Evolutionary conservation across 2,888 invertebrate genomes (phyloP).

Genomic region (Cerastoderma edule): DNA sequence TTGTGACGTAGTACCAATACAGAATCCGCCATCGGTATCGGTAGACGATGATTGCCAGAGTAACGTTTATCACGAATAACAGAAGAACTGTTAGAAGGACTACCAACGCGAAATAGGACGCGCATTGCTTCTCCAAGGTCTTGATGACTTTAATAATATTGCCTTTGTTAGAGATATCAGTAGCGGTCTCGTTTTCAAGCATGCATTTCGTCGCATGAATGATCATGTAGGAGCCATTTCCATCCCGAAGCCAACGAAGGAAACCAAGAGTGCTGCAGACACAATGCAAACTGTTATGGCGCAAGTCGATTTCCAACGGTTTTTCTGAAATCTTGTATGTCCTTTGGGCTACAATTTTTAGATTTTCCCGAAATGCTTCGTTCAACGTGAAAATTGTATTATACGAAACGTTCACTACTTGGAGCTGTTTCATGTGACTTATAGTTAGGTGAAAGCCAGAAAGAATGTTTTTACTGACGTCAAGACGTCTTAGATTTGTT

Average conservation of each 20-base stretch:
- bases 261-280: slow-evolving; percentile 33
- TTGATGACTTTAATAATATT: background rate
- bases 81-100: slow-evolving; percentile 10
- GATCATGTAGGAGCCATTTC: background rate
- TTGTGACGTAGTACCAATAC: slow-evolving; percentile 46
- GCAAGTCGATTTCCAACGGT: slow-evolving; percentile 25
- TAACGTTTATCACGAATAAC: slow-evolving; percentile 14
- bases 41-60: slow-evolving; percentile 18
- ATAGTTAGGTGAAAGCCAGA: slow-evolving; percentile 27
- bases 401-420: slow-evolving; percentile 11
- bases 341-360: slow-evolving; percentile 15
- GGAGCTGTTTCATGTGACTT: slow-evolving; percentile 31
- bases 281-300: slow-evolving; percentile 22
- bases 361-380: background rate
- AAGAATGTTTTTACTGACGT: slow-evolving; percentile 18
- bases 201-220: slow-evolving; percentile 13
- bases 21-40: slow-evolving; percentile 37
- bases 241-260: slow-evolving; percentile 24
- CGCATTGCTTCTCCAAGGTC: slow-evolving; percentile 25
- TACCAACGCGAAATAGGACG: slow-evolving; percentile 20
- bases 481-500: slow-evolving; percentile 3
- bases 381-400: slow-evolving; percentile 26
- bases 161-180: background rate
- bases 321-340: background rate
- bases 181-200: slow-evolving; percentile 11